Conservation (phyloP, 2,797 vertebrate species). For the Rhinatrema bivittatum region DNA sequence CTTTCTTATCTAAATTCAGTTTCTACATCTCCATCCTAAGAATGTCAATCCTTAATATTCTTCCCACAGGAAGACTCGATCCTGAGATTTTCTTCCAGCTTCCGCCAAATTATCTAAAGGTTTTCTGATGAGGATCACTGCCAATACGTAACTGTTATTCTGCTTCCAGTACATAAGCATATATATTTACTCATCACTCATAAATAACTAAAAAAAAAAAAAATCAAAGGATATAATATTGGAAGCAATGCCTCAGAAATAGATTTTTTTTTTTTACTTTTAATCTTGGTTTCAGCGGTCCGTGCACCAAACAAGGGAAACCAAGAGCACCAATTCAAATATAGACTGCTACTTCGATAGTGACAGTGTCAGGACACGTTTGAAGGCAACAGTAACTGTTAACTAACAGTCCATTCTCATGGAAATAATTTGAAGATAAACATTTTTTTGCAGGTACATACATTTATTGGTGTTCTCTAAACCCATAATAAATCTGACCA, state of each 20-base stretch:
- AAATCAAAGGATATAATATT: background rate
- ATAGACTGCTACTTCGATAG: no score
- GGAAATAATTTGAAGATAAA: no score
- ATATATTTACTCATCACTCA: background rate
- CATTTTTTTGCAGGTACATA: no score
- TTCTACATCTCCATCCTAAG: no score
- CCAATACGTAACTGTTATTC: background rate
- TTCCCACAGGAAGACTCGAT: no score
- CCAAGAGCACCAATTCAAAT: no score
- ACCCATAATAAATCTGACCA: no score
- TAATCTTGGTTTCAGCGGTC: background rate
- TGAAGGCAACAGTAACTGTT: conserved; percentile 1
- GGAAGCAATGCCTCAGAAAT: background rate
- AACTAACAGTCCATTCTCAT: background rate
- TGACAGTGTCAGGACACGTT: background rate
- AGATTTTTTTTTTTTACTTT: background rate
- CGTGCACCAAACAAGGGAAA: background rate
- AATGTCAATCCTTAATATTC: no score
- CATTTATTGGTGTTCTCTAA: no score
- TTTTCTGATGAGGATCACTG: background rate
- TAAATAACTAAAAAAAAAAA: background rate
- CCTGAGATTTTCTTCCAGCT: no score
- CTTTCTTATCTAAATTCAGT: no score
- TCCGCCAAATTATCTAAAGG: background rate
- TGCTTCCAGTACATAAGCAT: background rate